Evolutionary conservation across 2,888 invertebrate genomes (phyloP).

Genomic region (Drosophila atripex): DNA sequence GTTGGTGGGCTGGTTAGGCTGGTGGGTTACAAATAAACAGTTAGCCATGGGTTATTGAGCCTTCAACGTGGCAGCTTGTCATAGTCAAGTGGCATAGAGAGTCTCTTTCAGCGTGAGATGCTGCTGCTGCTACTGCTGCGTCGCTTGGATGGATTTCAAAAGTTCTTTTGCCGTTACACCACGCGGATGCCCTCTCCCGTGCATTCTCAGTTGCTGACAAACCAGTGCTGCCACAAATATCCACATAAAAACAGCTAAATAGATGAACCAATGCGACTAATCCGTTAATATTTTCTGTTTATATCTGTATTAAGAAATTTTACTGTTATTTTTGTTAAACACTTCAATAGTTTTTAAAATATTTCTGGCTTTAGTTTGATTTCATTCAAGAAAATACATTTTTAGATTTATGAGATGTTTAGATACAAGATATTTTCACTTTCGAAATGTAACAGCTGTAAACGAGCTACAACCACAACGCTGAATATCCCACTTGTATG

Average conservation of each 20-base stretch:
- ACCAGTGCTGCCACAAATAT: background rate
- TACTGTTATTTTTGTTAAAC: too few relatives aligned
- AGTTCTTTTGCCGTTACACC: conserved; percentile 75
- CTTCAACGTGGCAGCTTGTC: conserved; percentile 69
- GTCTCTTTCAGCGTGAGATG: conserved; percentile 11
- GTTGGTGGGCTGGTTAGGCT: conserved; percentile 6
- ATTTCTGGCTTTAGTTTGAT: too few relatives aligned
- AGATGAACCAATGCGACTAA: background rate
- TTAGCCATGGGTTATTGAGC: conserved; percentile 47
- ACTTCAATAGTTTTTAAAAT: too few relatives aligned
- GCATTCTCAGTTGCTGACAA: conserved; percentile 65
- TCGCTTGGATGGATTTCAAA: conserved; percentile 68
- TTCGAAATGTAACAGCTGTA: background rate
- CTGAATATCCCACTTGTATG: conserved; percentile 29
- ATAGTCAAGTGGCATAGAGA: conserved; percentile 50
- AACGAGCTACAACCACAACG: background rate
- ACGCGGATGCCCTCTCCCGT: conserved; percentile 6
- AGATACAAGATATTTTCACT: background rate
- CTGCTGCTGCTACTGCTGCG: conserved; percentile 35
- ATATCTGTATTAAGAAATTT: too few relatives aligned
- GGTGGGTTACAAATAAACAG: conserved; percentile 26
- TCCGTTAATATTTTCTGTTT: too few relatives aligned
- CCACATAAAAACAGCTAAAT: background rate
- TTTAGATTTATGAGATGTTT: too few relatives aligned
- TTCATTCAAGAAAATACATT: too few relatives aligned